Evolutionary conservation across 1,140 invertebrate genomes (phyloP).

Genomic region (Aphelenchoides fujianensis): DNA sequence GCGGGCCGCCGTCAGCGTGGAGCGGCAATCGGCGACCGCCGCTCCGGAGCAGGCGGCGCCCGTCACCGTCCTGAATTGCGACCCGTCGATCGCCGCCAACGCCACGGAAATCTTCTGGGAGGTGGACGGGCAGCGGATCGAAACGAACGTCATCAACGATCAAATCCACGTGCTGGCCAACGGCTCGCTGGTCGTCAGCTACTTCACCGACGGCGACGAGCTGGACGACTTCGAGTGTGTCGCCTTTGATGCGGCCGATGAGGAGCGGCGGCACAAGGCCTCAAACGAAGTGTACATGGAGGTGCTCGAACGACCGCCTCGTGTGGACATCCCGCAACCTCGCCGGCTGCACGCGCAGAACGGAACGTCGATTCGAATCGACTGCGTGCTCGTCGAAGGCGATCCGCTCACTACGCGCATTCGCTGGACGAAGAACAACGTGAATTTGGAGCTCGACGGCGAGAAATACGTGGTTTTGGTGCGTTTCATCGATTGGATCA

Average conservation of each 20-base stretch:
- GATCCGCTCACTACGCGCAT: slow-evolving; percentile 46
- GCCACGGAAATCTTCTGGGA: not conserved
- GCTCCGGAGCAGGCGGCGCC: slow-evolving; percentile 14
- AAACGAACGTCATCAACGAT: slow-evolving; percentile 26
- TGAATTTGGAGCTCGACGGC: slow-evolving; percentile 42
- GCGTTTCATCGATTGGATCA: no score
- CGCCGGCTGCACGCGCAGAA: slow-evolving; percentile 25
- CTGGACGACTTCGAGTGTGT: slow-evolving; percentile 23
- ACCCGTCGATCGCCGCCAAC: not conserved
- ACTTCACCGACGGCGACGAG: slow-evolving; percentile 34
- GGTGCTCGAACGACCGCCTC: slow-evolving; percentile 29
- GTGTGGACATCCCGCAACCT: slow-evolving; percentile 34
- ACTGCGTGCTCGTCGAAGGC: slow-evolving; percentile 33
- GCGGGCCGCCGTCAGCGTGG: slow-evolving; percentile 4
- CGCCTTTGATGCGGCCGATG: slow-evolving; percentile 31
- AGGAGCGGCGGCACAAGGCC: slow-evolving; percentile 15
- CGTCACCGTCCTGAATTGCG: slow-evolving; percentile 3
- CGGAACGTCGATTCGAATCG: slow-evolving; percentile 24
- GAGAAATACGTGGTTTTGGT: slow-evolving; percentile 34
- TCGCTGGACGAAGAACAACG: slow-evolving; percentile 52
- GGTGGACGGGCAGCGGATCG: slow-evolving; percentile 26
- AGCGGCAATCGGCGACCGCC: not conserved
- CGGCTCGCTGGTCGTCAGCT: slow-evolving; percentile 41
- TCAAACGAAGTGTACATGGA: slow-evolving; percentile 6
- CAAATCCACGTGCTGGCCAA: slow-evolving; percentile 50